Conservation (phyloP, 1,140 invertebrate species). For the Eumaeus atala region DNA sequence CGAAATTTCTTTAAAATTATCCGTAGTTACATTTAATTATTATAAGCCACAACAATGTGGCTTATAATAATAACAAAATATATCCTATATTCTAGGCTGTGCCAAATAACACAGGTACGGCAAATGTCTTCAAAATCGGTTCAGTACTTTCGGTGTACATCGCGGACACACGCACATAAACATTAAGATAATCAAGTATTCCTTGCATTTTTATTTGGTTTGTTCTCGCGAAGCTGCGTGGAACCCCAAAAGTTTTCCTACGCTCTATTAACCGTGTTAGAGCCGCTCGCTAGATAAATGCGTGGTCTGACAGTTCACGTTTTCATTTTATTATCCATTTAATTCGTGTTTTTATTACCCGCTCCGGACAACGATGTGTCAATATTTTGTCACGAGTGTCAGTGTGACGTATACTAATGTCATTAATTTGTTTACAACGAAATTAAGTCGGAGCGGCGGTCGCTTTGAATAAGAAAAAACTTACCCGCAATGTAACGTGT, state of each 20-base stretch:
- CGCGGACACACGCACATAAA: too few species aligned
- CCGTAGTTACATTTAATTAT: too few species aligned
- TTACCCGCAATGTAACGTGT: slow-evolving; percentile 38
- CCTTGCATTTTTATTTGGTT: too few species aligned
- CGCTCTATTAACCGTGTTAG: slow-evolving; percentile 57
- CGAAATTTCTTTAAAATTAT: too few species aligned
- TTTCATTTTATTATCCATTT: slow-evolving; percentile 59
- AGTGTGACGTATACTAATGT: slow-evolving; percentile 58
- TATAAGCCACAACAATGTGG: too few species aligned
- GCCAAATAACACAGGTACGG: too few species aligned
- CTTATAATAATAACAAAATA: too few species aligned
- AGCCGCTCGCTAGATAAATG: slow-evolving; percentile 58
- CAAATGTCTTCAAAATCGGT: too few species aligned
- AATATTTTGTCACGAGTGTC: slow-evolving; percentile 70
- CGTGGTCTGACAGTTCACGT: slow-evolving; percentile 43
- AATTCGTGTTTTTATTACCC: slow-evolving; percentile 46
- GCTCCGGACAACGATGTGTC: slow-evolving; percentile 36
- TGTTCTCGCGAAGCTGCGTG: slow-evolving; percentile 20
- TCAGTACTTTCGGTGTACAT: too few species aligned
- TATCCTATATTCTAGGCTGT: too few species aligned
- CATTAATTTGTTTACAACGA: slow-evolving; percentile 54
- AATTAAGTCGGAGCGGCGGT: slow-evolving; percentile 48
- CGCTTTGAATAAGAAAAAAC: slow-evolving; percentile 58
- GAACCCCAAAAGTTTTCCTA: slow-evolving; percentile 34
- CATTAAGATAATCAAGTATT: too few species aligned